Conservation (phyloP, 2,888 invertebrate species). For the Melanchra persicariae region DNA sequence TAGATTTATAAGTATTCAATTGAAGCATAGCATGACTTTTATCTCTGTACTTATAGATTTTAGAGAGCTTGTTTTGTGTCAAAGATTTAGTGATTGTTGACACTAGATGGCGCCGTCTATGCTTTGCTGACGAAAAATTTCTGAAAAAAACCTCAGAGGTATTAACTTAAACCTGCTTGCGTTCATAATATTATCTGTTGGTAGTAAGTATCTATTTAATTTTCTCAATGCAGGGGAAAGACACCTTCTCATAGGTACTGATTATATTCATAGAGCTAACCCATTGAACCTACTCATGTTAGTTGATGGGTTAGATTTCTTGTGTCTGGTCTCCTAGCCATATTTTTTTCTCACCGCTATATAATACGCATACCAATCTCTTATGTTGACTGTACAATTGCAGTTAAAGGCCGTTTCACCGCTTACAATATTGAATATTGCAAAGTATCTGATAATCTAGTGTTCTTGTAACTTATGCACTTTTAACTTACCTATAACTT, state of each 20-base stretch:
- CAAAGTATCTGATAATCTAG: slow-evolving; percentile 57
- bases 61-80: too few species aligned
- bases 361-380: not conserved
- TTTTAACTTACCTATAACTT: slow-evolving; percentile 45
- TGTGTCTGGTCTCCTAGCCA: too few species aligned
- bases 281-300: too few species aligned
- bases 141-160: not conserved
- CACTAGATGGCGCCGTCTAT: not conserved
- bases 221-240: too few species aligned
- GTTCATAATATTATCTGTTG: too few species aligned
- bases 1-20: too few species aligned
- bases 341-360: too few species aligned
- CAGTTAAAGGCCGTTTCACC: slow-evolving; percentile 18
- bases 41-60: not conserved
- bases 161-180: not conserved
- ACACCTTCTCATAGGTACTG: too few species aligned
- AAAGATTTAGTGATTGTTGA: not conserved
- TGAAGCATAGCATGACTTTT: too few species aligned
- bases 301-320: too few species aligned
- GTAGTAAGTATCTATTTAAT: too few species aligned
- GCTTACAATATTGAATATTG: slow-evolving; percentile 41
- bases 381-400: slow-evolving; percentile 43
- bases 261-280: too few species aligned
- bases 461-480: slow-evolving; percentile 47
- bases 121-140: not conserved